phyloP scores from a whole-genome alignment of 2,888 invertebrate species.

The Macrosoma leucophasiata region DNA sequence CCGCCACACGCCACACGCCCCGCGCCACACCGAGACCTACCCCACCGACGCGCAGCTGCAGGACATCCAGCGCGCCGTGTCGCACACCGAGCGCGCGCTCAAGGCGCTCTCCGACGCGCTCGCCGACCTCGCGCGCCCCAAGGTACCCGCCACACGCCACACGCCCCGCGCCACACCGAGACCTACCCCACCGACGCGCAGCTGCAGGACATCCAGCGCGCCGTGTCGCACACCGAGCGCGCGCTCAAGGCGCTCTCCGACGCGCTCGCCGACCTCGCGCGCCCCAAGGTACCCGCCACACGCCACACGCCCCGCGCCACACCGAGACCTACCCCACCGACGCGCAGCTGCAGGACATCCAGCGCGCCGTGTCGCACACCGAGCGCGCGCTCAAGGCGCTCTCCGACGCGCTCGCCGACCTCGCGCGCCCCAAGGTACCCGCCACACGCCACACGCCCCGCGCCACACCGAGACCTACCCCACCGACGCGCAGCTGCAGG shows the following conservation, averaged over 20 bases:
- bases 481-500: conserved; percentile 89
- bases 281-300: conserved; percentile 40
- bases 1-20: not conserved
- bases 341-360: conserved; percentile 90
- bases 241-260: conserved; percentile 97
- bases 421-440: conserved; percentile 48
- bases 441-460: conserved; percentile 34
- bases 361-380: conserved; percentile 93
- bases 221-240: conserved; percentile 94
- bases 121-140: conserved; percentile 73
- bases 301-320: conserved; percentile 78
- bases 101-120: conserved; percentile 95
- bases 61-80: not conserved
- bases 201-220: conserved; percentile 91
- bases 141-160: conserved; percentile 31
- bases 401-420: conserved; percentile 89
- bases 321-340: conserved; percentile 95
- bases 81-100: not conserved
- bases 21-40: not conserved
- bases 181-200: conserved; percentile 96
- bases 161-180: conserved; percentile 86
- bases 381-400: conserved; percentile 96
- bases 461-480: conserved; percentile 97
- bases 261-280: conserved; percentile 80
- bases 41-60: conserved; percentile 40